Evolutionary conservation across 2,797 vertebrate species (phyloP).

Genomic region (Acomys russatus): DNA sequence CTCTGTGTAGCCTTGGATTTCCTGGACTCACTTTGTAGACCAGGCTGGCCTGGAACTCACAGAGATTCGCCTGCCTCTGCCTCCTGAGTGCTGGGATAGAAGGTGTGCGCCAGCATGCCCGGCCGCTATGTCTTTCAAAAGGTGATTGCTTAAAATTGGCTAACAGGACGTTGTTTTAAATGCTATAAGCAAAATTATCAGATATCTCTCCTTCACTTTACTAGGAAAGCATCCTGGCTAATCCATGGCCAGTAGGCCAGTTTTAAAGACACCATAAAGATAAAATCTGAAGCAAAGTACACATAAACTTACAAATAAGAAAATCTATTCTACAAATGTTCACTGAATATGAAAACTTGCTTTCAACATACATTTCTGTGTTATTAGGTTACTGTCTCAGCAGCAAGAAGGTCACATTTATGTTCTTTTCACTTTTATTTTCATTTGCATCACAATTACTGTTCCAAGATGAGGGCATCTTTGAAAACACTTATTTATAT

Average conservation of each 20-base stretch:
- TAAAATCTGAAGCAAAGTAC: slow-evolving; percentile 53
- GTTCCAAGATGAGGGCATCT: slow-evolving; percentile 28
- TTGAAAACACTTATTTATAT: slow-evolving; percentile 30
- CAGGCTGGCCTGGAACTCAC: too few relatives aligned
- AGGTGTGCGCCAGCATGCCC: too few relatives aligned
- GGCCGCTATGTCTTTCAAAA: not conserved
- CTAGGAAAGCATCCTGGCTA: slow-evolving; percentile 13
- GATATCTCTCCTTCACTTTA: not conserved
- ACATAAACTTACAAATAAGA: slow-evolving; percentile 44
- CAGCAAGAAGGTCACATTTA: not conserved
- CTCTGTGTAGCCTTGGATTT: too few relatives aligned
- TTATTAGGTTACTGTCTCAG: slow-evolving; percentile 42
- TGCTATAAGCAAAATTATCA: slow-evolving; percentile 14
- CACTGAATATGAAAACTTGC: not conserved
- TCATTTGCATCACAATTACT: slow-evolving; percentile 44
- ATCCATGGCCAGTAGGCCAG: slow-evolving; percentile 9
- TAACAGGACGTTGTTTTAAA: slow-evolving; percentile 50
- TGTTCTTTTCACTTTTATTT: slow-evolving; percentile 43
- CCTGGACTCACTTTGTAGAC: too few relatives aligned
- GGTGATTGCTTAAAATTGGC: slow-evolving; percentile 1
- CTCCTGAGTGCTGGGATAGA: too few relatives aligned
- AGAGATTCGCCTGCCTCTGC: too few relatives aligned
- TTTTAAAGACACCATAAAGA: not conserved
- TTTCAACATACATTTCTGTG: slow-evolving; percentile 1
- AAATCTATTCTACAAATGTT: not conserved